Conservation (phyloP, 2,797 vertebrate species). For the Acanthurus lineatus region DNA sequence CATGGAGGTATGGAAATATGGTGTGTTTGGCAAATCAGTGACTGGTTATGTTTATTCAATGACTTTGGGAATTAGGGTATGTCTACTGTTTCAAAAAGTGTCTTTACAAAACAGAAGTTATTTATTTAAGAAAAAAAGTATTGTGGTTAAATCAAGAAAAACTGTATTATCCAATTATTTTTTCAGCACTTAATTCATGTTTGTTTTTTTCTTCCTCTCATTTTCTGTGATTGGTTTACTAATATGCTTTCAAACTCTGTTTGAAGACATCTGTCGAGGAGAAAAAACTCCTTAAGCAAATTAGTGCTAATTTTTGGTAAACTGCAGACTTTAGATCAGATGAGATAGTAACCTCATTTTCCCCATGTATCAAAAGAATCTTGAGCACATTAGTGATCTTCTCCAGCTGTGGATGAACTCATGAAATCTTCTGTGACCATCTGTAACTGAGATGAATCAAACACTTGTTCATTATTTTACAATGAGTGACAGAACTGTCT, state of each 20-base stretch:
- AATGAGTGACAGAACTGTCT: slow-evolving; percentile 66
- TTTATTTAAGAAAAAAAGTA: slow-evolving; percentile 99
- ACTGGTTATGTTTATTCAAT: slow-evolving; percentile 91
- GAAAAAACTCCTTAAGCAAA: slow-evolving; percentile 49
- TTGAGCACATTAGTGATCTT: slow-evolving; percentile 69
- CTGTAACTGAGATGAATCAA: slow-evolving; percentile 70
- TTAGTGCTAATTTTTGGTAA: slow-evolving; percentile 54
- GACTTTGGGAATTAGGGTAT: slow-evolving; percentile 97
- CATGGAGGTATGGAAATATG: slow-evolving; percentile 56
- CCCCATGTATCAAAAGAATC: slow-evolving; percentile 64
- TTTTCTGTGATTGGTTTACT: slow-evolving; percentile 87
- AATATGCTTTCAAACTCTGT: slow-evolving; percentile 90
- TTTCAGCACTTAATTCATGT: slow-evolving; percentile 89
- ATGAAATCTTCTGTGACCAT: slow-evolving; percentile 72
- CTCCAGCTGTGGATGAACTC: slow-evolving; percentile 70
- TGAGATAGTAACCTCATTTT: slow-evolving; percentile 63
- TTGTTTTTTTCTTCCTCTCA: slow-evolving; percentile 71
- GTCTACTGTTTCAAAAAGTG: slow-evolving; percentile 99
- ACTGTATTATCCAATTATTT: slow-evolving; percentile 95
- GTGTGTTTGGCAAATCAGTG: slow-evolving; percentile 71
- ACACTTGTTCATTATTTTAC: slow-evolving; percentile 69
- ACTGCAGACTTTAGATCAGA: slow-evolving; percentile 56
- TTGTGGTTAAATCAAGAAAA: slow-evolving; percentile 98
- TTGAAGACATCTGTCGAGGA: slow-evolving; percentile 83
- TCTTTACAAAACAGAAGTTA: slow-evolving; percentile 99